Conservation (phyloP, 2,888 invertebrate species). For the Callyntrura sp. region DNA sequence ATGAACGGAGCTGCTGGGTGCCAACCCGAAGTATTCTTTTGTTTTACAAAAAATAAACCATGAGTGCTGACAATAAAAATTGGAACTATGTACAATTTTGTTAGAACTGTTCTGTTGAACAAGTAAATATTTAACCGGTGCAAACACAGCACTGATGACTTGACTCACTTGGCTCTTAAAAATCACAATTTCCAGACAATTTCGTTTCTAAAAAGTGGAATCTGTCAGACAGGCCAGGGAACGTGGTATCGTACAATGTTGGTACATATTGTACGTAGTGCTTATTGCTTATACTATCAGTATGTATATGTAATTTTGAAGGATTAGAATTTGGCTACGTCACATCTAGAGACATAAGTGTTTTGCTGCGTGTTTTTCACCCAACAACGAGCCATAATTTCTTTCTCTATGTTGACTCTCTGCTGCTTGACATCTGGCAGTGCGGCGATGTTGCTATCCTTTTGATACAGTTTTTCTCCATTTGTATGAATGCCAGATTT, state of each 20-base stretch:
- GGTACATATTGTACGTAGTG: no score
- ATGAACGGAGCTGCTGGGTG: neutral
- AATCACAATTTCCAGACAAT: slow-evolving; percentile 15
- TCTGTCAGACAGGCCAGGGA: no score
- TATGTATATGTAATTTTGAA: no score
- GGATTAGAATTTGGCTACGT: no score
- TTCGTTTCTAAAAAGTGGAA: neutral
- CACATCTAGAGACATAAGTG: neutral
- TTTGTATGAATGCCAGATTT: slow-evolving; percentile 60
- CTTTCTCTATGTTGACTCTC: no score
- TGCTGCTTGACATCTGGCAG: slow-evolving; percentile 55
- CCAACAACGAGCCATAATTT: no score
- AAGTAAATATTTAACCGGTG: slow-evolving; percentile 53
- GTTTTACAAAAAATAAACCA: slow-evolving; percentile 30
- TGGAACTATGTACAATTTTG: slow-evolving; percentile 13
- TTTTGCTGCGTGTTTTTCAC: neutral
- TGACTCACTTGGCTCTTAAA: slow-evolving; percentile 29
- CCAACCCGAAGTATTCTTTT: slow-evolving; percentile 31
- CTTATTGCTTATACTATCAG: no score
- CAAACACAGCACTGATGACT: slow-evolving; percentile 23
- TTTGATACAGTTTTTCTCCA: neutral
- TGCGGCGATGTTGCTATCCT: slow-evolving; percentile 22
- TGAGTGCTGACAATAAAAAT: neutral
- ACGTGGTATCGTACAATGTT: no score
- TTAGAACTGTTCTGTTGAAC: slow-evolving; percentile 14